Conservation (phyloP, 1,140 invertebrate species). For the Ylistrum balloti region DNA sequence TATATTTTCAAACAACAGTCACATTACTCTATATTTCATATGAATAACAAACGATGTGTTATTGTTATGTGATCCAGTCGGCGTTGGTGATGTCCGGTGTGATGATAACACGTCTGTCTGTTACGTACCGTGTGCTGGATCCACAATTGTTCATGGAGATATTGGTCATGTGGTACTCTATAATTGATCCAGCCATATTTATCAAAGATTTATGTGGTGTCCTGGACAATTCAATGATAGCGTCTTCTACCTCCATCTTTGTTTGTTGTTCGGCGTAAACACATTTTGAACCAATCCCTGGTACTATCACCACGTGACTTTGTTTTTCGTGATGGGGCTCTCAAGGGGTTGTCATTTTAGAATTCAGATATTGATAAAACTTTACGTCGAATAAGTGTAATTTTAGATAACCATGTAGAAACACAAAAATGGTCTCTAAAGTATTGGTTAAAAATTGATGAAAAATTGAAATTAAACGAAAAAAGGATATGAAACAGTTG, state of each 20-base stretch:
- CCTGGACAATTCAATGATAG: neutral
- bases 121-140: neutral
- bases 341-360: neutral
- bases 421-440: too few species aligned
- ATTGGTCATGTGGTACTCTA: neutral
- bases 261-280: neutral
- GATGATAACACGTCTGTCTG: neutral
- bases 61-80: neutral
- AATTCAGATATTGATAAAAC: neutral
- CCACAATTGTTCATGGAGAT: neutral
- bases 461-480: too few species aligned
- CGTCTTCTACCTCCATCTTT: slow-evolving; percentile 26
- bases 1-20: neutral
- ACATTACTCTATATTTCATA: neutral
- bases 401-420: too few species aligned
- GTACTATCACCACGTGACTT: neutral
- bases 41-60: neutral
- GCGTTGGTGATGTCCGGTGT: neutral
- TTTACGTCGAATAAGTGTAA: neutral
- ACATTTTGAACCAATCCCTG: neutral
- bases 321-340: neutral
- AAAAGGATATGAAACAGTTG: neutral
- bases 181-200: neutral
- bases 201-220: neutral
- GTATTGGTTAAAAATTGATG: too few species aligned